phyloP scores from a whole-genome alignment of 2,888 invertebrate species.

The Melanophora roralis region DNA sequence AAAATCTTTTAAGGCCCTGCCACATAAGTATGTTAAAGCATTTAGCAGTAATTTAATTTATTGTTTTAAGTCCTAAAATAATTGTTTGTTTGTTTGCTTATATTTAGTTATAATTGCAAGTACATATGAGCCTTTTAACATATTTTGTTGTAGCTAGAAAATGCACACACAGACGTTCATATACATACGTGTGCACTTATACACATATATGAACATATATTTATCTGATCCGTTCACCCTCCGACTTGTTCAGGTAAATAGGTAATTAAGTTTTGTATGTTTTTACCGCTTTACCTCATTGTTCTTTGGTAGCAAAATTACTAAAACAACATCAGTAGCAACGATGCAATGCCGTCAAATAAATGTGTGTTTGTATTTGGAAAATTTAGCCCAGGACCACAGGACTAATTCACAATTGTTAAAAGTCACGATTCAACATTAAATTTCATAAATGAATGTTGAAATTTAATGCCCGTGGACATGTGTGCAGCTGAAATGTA shows the following conservation, averaged over 20 bases:
- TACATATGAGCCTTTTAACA: not conserved
- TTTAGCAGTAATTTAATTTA: slow-evolving; percentile 3
- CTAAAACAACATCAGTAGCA: not conserved
- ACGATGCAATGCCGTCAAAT: slow-evolving; percentile 13
- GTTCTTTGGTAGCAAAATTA: slow-evolving; percentile 14
- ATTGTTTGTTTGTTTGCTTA: slow-evolving; percentile 42
- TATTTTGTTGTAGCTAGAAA: not conserved
- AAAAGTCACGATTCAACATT: slow-evolving; percentile 54
- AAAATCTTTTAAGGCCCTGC: not conserved
- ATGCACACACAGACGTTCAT: not conserved
- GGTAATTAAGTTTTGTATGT: slow-evolving; percentile 59
- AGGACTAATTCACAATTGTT: slow-evolving; percentile 47
- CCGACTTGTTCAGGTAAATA: slow-evolving; percentile 55
- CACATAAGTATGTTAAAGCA: not conserved
- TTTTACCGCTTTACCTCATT: slow-evolving; percentile 46
- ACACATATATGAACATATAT: not conserved
- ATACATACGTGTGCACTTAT: not conserved
- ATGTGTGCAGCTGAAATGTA: slow-evolving; percentile 22
- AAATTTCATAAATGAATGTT: slow-evolving; percentile 38
- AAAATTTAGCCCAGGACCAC: slow-evolving; percentile 29
- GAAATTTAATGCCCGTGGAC: slow-evolving; percentile 32
- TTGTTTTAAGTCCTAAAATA: slow-evolving; percentile 33
- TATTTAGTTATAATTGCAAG: slow-evolving; percentile 41
- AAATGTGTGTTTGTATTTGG: slow-evolving; percentile 18
- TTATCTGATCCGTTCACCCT: not conserved